A percentile compares a stretch with the other conserved stretches of the same genome.
Evolutionary conservation across 2,888 invertebrate genomes (phyloP).

Genomic region (Sicus ferrugineus): DNA sequence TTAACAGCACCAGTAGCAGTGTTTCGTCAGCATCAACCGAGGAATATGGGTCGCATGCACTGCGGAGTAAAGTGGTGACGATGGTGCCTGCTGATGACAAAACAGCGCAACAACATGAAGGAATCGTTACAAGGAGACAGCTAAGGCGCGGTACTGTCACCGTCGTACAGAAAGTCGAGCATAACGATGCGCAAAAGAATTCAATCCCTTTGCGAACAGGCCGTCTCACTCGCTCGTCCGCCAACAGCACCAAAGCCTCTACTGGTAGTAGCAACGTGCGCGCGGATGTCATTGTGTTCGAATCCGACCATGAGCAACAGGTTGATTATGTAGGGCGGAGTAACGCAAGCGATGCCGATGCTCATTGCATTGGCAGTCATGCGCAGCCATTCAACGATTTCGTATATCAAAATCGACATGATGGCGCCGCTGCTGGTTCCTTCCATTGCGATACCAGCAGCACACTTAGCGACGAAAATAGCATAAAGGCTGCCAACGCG

Average conservation of each 20-base stretch:
- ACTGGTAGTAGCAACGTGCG: conserved; percentile 11
- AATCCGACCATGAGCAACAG: conserved; percentile 27
- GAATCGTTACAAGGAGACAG: conserved; percentile 48
- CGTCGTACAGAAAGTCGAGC: background rate
- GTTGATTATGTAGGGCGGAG: conserved; percentile 27
- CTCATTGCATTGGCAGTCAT: conserved; percentile 55
- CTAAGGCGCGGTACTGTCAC: conserved; percentile 29
- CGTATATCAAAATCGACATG: conserved; percentile 64
- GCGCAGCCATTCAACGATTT: conserved; percentile 60
- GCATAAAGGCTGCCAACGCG: conserved; percentile 39
- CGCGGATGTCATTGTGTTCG: conserved; percentile 37
- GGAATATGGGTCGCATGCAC: conserved; percentile 39
- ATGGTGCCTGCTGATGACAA: conserved; percentile 38
- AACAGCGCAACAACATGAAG: conserved; percentile 39
- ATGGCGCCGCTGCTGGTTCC: conserved; percentile 50
- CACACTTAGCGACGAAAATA: conserved; percentile 43
- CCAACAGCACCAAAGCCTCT: conserved; percentile 11
- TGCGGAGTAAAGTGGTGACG: background rate
- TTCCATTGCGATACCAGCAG: background rate
- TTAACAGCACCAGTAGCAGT: conserved; percentile 63
- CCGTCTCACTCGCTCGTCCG: conserved; percentile 37
- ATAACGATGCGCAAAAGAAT: conserved; percentile 2
- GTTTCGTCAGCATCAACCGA: conserved; percentile 62
- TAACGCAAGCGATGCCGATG: conserved; percentile 35
- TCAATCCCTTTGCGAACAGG: conserved; percentile 5